Evolutionary conservation across 2,797 vertebrate genomes (phyloP).

Genomic region (Sebastes itinus): DNA sequence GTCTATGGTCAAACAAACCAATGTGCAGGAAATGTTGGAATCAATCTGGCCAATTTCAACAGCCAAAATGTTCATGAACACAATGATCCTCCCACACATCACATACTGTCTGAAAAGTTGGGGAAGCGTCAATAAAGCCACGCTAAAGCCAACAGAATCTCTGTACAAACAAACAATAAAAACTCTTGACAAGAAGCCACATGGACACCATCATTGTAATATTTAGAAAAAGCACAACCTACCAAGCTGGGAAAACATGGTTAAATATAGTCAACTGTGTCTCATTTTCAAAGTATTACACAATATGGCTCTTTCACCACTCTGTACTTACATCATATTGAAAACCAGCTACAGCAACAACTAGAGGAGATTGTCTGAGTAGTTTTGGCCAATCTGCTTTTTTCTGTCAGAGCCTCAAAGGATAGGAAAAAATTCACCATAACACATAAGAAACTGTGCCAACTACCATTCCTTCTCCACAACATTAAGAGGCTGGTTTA

Average conservation of each 20-base stretch:
- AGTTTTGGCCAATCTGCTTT: background rate
- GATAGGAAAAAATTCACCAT: rapidly evolving
- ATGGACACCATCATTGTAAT: no score
- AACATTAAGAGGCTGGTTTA: background rate
- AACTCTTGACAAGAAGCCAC: no score
- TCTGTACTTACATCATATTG: no score
- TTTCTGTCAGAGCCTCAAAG: background rate
- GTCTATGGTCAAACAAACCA: background rate
- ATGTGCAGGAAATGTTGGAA: background rate
- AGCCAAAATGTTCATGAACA: background rate
- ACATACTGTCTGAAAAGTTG: background rate
- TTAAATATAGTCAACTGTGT: background rate
- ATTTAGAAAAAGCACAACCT: background rate
- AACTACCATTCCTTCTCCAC: background rate
- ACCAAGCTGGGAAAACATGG: background rate
- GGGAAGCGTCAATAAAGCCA: no score
- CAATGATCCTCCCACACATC: background rate
- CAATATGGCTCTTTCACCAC: background rate
- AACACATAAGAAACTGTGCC: background rate
- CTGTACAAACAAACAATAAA: background rate
- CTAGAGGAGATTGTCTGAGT: no score
- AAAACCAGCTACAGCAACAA: no score
- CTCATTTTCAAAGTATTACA: background rate
- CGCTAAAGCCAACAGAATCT: background rate
- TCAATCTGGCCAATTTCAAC: background rate